phyloP scores from a whole-genome alignment of 1,140 invertebrate species.

The Neodiprion virginianus region DNA sequence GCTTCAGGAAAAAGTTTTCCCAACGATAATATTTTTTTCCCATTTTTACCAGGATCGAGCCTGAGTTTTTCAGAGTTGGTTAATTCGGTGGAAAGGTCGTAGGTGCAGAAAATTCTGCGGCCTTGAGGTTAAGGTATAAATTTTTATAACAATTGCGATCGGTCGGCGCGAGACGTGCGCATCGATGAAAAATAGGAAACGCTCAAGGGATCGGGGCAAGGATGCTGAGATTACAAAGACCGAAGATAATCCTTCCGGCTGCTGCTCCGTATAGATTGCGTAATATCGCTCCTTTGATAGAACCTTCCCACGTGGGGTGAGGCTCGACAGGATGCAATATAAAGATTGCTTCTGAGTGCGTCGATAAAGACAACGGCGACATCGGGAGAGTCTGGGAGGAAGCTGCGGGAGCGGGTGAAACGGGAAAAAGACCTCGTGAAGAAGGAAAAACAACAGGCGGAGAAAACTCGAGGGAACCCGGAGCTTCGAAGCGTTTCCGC shows the following conservation, averaged over 20 bases:
- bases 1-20: no score
- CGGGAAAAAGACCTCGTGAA: background rate
- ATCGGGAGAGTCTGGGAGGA: background rate
- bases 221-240: slow-evolving; percentile 4
- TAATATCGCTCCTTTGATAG: slow-evolving; percentile 3
- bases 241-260: slow-evolving; percentile 5
- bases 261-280: slow-evolving; percentile 1
- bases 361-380: slow-evolving; percentile 4
- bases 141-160: background rate
- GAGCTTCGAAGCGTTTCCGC: no score
- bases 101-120: no score
- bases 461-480: no score
- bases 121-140: no score
- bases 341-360: slow-evolving; percentile 2
- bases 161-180: background rate
- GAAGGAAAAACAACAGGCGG: no score
- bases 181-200: background rate
- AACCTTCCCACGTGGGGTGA: background rate
- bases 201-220: background rate
- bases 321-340: slow-evolving; percentile 7
- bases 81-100: no score
- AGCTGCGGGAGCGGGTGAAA: background rate
- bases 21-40: no score
- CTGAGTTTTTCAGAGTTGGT: no score
- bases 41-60: no score